These are phyloP conservation scores for Triplophysa bombifrons DNA, from an alignment of 2,797 vertebrate genomes.

Conservation along the genomic window DNA sequence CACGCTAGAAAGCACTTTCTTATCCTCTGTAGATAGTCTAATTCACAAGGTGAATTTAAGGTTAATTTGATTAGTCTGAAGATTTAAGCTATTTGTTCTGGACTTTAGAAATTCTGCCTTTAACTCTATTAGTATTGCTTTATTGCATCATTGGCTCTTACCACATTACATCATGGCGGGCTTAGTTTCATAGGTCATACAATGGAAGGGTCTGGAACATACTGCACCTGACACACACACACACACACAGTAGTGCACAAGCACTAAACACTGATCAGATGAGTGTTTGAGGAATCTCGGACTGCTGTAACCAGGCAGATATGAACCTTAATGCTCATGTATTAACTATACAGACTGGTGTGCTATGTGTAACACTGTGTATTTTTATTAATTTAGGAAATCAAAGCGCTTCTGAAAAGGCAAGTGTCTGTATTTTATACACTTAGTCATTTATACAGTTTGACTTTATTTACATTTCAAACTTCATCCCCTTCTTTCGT, in stretches of 20 bases:
- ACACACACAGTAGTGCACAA: conserved; percentile 13
- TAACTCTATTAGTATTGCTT: not conserved
- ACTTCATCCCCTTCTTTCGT: not conserved
- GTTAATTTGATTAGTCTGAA: not conserved
- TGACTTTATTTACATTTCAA: not conserved
- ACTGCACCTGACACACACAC: conserved; percentile 45
- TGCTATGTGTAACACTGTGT: not conserved
- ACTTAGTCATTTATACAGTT: not conserved
- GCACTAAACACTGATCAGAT: conserved; percentile 7
- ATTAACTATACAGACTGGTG: not conserved
- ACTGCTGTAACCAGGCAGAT: conserved; percentile 1
- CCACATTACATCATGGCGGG: not conserved
- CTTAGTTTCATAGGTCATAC: conserved; percentile 14
- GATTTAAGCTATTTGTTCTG: not conserved
- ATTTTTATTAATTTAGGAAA: conserved; percentile 72
- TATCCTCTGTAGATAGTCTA: conserved; percentile 1
- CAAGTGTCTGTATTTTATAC: conserved; percentile 51
- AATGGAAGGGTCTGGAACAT: conserved; percentile 51
- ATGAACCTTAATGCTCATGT: conserved; percentile 1
- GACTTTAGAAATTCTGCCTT: not conserved
- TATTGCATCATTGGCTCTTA: not conserved
- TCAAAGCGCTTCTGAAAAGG: conserved; percentile 80
- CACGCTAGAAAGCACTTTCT: not conserved
- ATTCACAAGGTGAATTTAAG: conserved; percentile 12
- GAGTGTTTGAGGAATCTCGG: conserved; percentile 22